Evolutionary conservation across 2,113 vertebrate species (phyloP), one percentile per base, ranked within the genome.

Genomic region (Nyctereutes procyonoides): DNA sequence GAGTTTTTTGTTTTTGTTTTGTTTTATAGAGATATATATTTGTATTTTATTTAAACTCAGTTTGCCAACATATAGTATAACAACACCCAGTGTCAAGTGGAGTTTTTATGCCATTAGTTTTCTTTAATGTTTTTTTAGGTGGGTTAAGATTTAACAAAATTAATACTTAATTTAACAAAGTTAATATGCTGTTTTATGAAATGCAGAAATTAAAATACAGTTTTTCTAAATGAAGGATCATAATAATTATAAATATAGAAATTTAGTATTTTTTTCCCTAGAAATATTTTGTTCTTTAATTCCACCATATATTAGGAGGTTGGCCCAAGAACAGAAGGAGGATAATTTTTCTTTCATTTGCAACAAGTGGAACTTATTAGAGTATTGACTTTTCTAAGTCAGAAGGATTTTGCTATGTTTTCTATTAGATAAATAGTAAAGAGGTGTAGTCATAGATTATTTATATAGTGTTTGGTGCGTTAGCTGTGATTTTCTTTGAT

Each of bases 41-140:
- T 43, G 43, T 43, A 43, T 43, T 43, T 43, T 43, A 43, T 43
- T 43, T 43, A 43, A 43, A 43, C 43, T 43, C 43, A 43, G 43
- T 43, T 43, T 43, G 43, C 43, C 43, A 43, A 43, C 43, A 43
- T 43, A 6, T 6, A 43, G 43, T 43, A 43, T 43, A 43, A 43
- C 43, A 43, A 43, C 43, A 43, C 43, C 43, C 43, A 43, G 43
- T 86, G n/a, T 32, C 53, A 67, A 74, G 26, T 69, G 30, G 30
- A 51, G 26, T 60, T 65, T 74, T 87, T 65, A 10, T 92, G 81
- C 16, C 22, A 4, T 10, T 62, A 32, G 11, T 91, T 84, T 96
- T 65, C 55, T 73, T 90, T 73, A 93, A 79, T 79, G 17, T 28
- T 95, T 84, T 91, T 84, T 91, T 71, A 11, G 77, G 53, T 86